phyloP scores from a whole-genome alignment of 2,113 vertebrate species.

The Columba livia region DNA sequence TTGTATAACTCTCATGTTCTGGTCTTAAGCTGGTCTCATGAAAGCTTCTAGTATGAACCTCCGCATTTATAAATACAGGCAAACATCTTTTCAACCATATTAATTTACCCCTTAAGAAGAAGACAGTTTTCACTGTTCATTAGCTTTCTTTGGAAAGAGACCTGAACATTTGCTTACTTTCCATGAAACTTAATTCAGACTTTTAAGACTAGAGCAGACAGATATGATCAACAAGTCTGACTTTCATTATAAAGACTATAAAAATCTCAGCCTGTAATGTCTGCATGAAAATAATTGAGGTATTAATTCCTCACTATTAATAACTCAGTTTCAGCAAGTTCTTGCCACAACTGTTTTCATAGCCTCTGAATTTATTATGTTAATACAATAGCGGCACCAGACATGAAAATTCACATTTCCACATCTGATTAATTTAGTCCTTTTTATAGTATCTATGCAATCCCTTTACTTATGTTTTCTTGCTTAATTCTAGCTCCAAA shows the following conservation, averaged over 20 bases:
- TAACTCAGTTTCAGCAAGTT: not conserved
- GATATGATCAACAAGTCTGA: not conserved
- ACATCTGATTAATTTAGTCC: not conserved
- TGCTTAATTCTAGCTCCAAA: not conserved
- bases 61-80: not conserved
- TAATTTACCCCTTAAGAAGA: not conserved
- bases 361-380: not conserved
- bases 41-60: not conserved
- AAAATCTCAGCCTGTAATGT: not conserved
- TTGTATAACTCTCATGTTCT: not conserved
- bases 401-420: not conserved
- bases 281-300: not conserved
- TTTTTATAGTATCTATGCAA: not conserved
- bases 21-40: not conserved
- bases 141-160: not conserved
- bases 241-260: not conserved
- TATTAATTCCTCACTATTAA: not conserved
- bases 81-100: not conserved
- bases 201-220: not conserved
- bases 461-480: not conserved
- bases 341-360: not conserved
- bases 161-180: not conserved
- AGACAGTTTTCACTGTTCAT: not conserved
- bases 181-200: not conserved
- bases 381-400: not conserved